Conservation (phyloP, 2,113 vertebrate species). For the Clarias macrocephalus region DNA sequence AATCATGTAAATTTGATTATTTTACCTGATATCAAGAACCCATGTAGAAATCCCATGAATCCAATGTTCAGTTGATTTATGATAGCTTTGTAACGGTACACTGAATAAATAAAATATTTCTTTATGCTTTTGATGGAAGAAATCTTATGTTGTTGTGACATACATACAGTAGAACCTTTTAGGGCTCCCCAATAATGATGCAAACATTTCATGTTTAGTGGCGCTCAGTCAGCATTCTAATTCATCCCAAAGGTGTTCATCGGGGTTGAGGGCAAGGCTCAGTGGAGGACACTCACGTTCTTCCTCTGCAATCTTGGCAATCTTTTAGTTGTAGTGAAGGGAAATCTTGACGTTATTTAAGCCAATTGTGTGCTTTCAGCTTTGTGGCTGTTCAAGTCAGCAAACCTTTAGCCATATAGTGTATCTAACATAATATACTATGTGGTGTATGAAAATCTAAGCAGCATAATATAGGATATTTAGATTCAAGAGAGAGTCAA, state of each 20-base stretch:
- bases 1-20: slow-evolving; percentile 26
- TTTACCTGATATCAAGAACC: background rate
- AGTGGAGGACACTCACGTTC: background rate
- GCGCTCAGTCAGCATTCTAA: background rate
- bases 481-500: too few relatives aligned
- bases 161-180: background rate
- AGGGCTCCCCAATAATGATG: background rate
- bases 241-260: background rate
- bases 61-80: slow-evolving; percentile 44
- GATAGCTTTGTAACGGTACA: slow-evolving; percentile 14
- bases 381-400: background rate
- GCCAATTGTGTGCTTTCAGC: background rate
- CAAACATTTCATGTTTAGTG: background rate
- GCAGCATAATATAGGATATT: background rate
- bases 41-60: slow-evolving; percentile 27
- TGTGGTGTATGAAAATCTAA: background rate
- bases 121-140: background rate
- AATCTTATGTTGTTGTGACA: background rate
- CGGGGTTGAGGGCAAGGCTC: background rate
- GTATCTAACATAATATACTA: background rate
- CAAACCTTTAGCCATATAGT: background rate
- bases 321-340: background rate
- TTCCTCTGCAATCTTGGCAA: background rate
- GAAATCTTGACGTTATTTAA: background rate
- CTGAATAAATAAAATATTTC: background rate